Base-by-base conservation (phyloP, 1,140 invertebrate genomes). In the Hylaeus volcanicus region DNA sequence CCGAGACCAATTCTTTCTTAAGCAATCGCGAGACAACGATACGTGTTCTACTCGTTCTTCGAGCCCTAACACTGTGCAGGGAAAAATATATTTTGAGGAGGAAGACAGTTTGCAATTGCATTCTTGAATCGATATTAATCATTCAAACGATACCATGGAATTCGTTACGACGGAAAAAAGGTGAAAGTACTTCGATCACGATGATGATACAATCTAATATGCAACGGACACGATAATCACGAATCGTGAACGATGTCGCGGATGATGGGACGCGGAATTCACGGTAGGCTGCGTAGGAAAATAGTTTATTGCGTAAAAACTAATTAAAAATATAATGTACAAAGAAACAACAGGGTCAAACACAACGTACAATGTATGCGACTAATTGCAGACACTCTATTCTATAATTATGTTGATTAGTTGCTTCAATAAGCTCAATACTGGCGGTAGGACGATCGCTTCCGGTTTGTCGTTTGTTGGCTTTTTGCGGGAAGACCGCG, bases 401-500 rank as follows among this genome's bases (percentile, higher is more conserved):
- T 93, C 92, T 89, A 93, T 90, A 69, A 93, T 92, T 81, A 93
- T 93, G 72, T 93, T 93, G 77, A 93, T 93, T 41, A 93, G 82
- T 77, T 93, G 92, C 83, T 93, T 93, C 45, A 93, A 79, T 81
- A 93, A 81, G 73, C 92, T 94, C 90, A 93, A 91, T 93, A 93
- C 92, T 93, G 92, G 92, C 87, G 92, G 92, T 89, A 93, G 89
- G 88, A 93, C 92, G 88, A 94, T 93, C 84, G 92, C 89, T 93
- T 93, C 92, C 83, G 91, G 89, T 71, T 93, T 93, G 83, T 93
- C 91, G 66, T 87, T 88, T 60, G 91, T 75, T 92, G 92, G 63
- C 90, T 94, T 93, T 95, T 95, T 86, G 94, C 95, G 60, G 96
- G 96, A 90, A 96, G 96, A n/a, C 97, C 97, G 92, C 96, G 94